These are phyloP conservation scores for Perca fluviatilis DNA, from an alignment of 2,113 vertebrate species.

Conservation along the genomic window DNA sequence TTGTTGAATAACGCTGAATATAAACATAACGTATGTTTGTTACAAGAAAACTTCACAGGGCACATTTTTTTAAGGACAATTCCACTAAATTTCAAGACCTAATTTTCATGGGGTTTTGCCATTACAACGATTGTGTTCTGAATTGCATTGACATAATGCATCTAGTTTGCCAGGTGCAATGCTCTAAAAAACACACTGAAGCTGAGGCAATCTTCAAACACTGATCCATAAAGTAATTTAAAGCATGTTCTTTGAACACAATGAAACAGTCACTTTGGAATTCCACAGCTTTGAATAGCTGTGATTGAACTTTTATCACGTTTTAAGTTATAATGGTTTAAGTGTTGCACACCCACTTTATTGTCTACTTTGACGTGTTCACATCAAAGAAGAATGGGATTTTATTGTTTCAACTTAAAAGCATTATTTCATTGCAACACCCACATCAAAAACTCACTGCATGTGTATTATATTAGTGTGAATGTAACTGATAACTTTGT, in stretches of 20 bases:
- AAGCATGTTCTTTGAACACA: constrained; percentile 23
- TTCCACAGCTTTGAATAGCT: constrained; percentile 19
- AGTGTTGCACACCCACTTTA: not conserved
- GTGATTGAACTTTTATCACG: constrained; percentile 19
- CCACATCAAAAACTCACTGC: not conserved
- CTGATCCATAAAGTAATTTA: constrained; percentile 36
- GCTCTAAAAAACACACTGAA: constrained; percentile 2
- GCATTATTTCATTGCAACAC: not conserved
- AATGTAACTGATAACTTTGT: not conserved
- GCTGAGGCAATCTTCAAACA: constrained; percentile 34
- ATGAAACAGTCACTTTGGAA: constrained; percentile 7
- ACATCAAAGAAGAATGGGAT: constrained; percentile 6
- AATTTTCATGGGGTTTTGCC: not conserved
- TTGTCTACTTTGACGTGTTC: constrained; percentile 11
- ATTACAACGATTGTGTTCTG: not conserved
- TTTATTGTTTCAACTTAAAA: not conserved
- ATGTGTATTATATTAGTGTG: not conserved
- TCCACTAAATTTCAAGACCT: not conserved
- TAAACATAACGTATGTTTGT: not conserved
- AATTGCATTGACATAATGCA: not conserved
- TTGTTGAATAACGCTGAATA: not conserved
- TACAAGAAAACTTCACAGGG: not conserved
- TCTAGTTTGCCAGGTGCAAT: constrained; percentile 15
- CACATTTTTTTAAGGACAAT: constrained; percentile 4
- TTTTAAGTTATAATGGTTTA: not conserved